Conservation (phyloP, 2,888 invertebrate species). For the Micoletzkya japonica region DNA sequence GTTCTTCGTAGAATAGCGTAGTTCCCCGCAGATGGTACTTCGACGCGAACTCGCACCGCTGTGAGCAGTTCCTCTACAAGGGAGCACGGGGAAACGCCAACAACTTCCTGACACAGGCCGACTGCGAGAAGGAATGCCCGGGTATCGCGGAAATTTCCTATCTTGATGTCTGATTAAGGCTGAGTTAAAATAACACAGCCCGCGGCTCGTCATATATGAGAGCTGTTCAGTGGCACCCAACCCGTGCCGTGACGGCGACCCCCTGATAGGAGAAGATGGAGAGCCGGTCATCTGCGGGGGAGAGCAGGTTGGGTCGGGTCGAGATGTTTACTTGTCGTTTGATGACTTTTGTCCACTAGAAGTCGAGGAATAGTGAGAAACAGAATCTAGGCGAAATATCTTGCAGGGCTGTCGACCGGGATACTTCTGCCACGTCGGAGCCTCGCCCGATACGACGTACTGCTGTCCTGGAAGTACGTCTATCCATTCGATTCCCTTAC, state of each 20-base stretch:
- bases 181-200: too few relatives aligned
- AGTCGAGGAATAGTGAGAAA: not conserved
- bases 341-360: not conserved
- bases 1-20: not conserved
- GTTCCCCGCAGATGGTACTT: conserved; percentile 8
- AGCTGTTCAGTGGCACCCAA: conserved; percentile 51
- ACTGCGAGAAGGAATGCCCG: conserved; percentile 60
- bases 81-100: conserved; percentile 61
- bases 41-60: conserved; percentile 23
- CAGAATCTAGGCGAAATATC: not conserved
- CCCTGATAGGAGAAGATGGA: conserved; percentile 49
- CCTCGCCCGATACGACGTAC: conserved; percentile 59
- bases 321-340: not conserved
- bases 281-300: conserved; percentile 62
- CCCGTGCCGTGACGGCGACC: conserved; percentile 60
- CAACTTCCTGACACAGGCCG: conserved; percentile 56
- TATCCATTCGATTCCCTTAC: not conserved
- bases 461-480: conserved; percentile 62
- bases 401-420: conserved; percentile 36
- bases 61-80: conserved; percentile 49
- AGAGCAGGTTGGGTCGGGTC: conserved; percentile 47
- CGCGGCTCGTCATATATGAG: not conserved
- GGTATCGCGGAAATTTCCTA: too few relatives aligned
- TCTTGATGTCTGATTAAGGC: too few relatives aligned
- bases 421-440: conserved; percentile 62